A percentile compares a stretch with the other conserved stretches of the same genome.
These are phyloP conservation scores for Potamarius usumacintae DNA, from an alignment of 2,113 vertebrate species.

Conservation along the genomic window DNA sequence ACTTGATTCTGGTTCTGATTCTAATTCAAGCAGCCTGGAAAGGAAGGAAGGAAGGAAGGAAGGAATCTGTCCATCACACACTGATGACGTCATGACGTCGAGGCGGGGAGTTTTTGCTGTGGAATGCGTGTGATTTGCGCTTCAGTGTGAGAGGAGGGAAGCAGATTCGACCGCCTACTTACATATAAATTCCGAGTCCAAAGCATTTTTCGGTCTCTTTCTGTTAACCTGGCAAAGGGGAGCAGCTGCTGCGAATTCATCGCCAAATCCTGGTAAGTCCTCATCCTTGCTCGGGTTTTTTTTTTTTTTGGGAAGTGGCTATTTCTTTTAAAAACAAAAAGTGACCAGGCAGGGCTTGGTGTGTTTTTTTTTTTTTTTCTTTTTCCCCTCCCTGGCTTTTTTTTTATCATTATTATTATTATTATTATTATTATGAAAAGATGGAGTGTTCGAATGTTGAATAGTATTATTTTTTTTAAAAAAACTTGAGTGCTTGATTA, in stretches of 20 bases:
- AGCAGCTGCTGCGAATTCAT: slow-evolving; percentile 71
- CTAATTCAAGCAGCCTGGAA: no score
- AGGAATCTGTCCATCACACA: slow-evolving; percentile 33
- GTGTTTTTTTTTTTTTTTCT: no score
- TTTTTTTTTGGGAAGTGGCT: no score
- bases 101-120: slow-evolving; percentile 62
- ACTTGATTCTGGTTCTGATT: no score
- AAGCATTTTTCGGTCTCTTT: slow-evolving; percentile 70
- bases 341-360: rapidly evolving
- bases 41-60: no score
- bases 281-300: neutral
- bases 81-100: slow-evolving; percentile 64
- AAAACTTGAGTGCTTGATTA: no score
- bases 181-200: slow-evolving; percentile 71
- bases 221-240: slow-evolving; percentile 81
- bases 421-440: no score
- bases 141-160: slow-evolving; percentile 58
- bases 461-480: no score
- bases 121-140: slow-evolving; percentile 75
- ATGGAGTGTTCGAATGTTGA: neutral
- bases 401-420: no score
- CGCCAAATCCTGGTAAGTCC: slow-evolving; percentile 69
- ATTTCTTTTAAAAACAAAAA: neutral
- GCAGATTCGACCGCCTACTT: slow-evolving; percentile 63
- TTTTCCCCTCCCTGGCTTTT: no score